phyloP scores from a whole-genome alignment of 2,797 vertebrate genomes.

The Melanogrammus aeglefinus region DNA sequence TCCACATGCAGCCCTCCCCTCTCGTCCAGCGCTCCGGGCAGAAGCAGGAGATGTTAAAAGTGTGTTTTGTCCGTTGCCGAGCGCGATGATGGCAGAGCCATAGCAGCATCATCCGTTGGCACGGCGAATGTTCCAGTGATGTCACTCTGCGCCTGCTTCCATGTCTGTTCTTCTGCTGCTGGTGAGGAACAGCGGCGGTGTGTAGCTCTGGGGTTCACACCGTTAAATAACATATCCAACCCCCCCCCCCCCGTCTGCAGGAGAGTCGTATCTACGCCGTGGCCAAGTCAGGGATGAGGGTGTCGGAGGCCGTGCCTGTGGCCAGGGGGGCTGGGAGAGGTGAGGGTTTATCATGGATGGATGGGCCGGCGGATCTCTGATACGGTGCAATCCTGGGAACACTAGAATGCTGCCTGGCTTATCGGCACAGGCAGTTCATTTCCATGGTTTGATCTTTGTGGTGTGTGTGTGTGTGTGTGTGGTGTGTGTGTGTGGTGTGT shows the following conservation, averaged over 20 bases:
- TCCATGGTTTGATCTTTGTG: neutral
- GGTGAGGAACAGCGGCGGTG: neutral
- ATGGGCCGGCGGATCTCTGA: neutral
- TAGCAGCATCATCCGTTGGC: neutral
- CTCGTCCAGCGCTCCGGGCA: neutral
- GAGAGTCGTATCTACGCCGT: slow-evolving; percentile 94
- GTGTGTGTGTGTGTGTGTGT: neutral
- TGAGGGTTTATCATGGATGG: slow-evolving; percentile 57
- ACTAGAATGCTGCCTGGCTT: neutral
- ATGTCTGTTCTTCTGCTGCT: neutral
- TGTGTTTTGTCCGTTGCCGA: neutral
- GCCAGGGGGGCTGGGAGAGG: slow-evolving; percentile 68
- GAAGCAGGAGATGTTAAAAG: neutral
- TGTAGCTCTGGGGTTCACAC: neutral
- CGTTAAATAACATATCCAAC: slow-evolving; percentile 42
- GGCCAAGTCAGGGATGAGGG: slow-evolving; percentile 88
- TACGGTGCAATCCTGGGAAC: neutral
- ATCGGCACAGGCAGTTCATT: neutral
- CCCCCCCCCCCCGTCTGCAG: slow-evolving; percentile 66
- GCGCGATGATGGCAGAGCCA: neutral
- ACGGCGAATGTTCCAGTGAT: neutral
- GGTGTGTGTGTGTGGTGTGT: neutral
- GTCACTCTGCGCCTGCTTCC: neutral
- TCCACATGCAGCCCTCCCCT: neutral
- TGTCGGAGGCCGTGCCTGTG: slow-evolving; percentile 78